Base-by-base conservation (phyloP, 2,797 vertebrate species). In the Sebastes hopkinsi region DNA sequence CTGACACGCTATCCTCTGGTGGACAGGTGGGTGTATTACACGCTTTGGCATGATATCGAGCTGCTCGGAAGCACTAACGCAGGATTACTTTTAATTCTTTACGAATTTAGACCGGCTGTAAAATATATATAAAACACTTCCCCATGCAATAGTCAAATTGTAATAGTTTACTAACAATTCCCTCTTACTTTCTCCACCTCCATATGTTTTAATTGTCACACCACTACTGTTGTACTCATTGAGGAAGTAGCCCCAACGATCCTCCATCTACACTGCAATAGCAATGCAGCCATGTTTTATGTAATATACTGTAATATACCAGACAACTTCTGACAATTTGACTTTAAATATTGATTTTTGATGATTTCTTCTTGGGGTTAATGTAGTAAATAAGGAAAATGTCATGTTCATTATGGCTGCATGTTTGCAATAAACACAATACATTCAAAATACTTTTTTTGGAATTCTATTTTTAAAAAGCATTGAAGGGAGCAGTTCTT, bases 331-430 rank as follows among this genome's bases (percentile, higher is more conserved):
- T 77, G 10, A 29, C 52, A 30, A 66, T 59, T 52, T 70, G 6
- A 36, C 20, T 77, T 68, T 54, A 67, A 75, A 42, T 55, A 72
- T 46, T 23, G 6, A 64, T 86, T 78, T 58, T 58, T 50, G 29
- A 52, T 59, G 9, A 67, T 67, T 66, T 66, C 2, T 18, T 64
- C 38, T 34, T 9, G n/a, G 38, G 23, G 55, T 46, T 22, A 36
- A 27, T 30, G 27, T 29, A n/a, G 27, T 16, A 16, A 32, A 72
- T 42, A 62, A 30, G 23, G 3, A 38, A 65, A 80, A 66, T 32
- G 12, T 61, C 66, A 20, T 10, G 6, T 22, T 69, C 56, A 27
- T 1, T 36, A 25, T 10, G 34, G 22, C 16, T 60, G 22, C 34
- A 23, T 71, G 5, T 75, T 67, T 22, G 42, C 32, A 42, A 38